Evolutionary conservation across 2,797 vertebrate genomes (phyloP).

Genomic region (Galaxias olidus): DNA sequence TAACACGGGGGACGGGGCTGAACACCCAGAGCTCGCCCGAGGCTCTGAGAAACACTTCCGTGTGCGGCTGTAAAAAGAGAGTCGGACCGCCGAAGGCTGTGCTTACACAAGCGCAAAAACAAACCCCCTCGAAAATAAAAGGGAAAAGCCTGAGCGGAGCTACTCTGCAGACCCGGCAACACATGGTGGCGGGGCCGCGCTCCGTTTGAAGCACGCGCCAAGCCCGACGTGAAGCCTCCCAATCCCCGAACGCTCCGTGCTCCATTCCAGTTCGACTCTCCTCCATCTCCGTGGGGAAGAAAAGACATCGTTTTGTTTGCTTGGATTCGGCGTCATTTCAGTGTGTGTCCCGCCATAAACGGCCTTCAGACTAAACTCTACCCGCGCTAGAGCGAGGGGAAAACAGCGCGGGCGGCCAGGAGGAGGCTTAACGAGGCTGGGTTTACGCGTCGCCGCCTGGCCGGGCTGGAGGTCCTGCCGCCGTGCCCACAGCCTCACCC

Average conservation of each 20-base stretch:
- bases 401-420: conserved; percentile 1
- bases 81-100: conserved; percentile 50
- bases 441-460: neutral
- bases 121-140: conserved; percentile 32
- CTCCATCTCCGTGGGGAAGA: no score
- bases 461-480: neutral
- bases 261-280: no score
- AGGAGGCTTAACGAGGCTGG: conserved; percentile 3
- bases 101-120: conserved; percentile 47
- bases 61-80: conserved; percentile 61
- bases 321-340: neutral
- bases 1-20: conserved; percentile 52
- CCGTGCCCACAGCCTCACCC: conserved; percentile 20
- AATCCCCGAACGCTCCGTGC: no score
- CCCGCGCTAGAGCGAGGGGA: neutral
- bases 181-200: conserved; percentile 52
- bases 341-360: conserved; percentile 6
- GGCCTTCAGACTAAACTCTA: neutral
- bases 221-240: no score
- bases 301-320: no score
- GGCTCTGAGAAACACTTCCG: conserved; percentile 51
- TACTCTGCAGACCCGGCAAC: conserved; percentile 50
- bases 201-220: conserved; percentile 35
- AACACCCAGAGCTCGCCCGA: conserved; percentile 45
- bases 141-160: conserved; percentile 37